These are phyloP conservation scores for Uloborus plumipes DNA, from an alignment of 2,888 invertebrate species.

Conservation along the genomic window DNA sequence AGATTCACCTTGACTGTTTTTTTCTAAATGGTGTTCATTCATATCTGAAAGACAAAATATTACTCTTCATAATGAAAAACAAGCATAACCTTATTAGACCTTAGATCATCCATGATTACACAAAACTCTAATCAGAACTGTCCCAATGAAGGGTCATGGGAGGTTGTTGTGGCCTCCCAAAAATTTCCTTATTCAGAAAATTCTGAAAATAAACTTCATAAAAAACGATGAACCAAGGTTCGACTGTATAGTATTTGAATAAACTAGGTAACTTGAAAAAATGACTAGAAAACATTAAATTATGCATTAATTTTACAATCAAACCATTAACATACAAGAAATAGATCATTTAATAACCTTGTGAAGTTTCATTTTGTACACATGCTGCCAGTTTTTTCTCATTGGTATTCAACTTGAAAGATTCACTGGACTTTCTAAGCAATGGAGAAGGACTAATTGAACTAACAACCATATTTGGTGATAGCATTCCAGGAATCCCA, in stretches of 20 bases:
- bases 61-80: too few species aligned
- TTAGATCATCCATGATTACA: too few species aligned
- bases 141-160: too few species aligned
- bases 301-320: background rate
- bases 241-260: too few species aligned
- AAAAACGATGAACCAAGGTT: too few species aligned
- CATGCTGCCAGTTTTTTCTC: background rate
- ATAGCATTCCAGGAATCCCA: conserved; percentile 44
- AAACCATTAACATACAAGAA: background rate
- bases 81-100: too few species aligned
- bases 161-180: too few species aligned
- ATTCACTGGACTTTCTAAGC: background rate
- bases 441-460: conserved; percentile 38
- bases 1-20: conserved; percentile 8
- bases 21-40: background rate
- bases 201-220: too few species aligned
- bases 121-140: too few species aligned
- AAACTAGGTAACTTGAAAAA: too few species aligned
- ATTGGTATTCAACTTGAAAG: background rate
- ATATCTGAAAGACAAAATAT: too few species aligned
- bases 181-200: too few species aligned
- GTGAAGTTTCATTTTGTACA: background rate
- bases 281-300: background rate
- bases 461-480: conserved; percentile 25
- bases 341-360: background rate